phyloP scores from a whole-genome alignment of 2,797 vertebrate genomes.

The Semotilus atromaculatus region DNA sequence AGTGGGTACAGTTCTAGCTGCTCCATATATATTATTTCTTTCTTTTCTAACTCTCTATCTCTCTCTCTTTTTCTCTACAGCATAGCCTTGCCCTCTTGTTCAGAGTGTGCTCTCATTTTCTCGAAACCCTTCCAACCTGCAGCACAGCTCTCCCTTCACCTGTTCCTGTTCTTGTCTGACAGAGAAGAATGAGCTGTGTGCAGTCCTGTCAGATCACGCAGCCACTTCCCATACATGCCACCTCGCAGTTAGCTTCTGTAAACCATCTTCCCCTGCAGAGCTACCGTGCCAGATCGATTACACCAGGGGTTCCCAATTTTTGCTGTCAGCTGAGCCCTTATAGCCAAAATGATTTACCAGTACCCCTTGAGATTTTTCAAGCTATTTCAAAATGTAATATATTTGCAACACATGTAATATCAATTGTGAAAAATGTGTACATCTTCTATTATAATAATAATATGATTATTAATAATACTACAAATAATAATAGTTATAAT shows the following conservation, averaged over 20 bases:
- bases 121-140: conserved; percentile 8
- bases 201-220: conserved; percentile 63
- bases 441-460: neutral
- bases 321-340: neutral
- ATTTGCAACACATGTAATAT: neutral
- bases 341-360: neutral
- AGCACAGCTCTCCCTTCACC: conserved; percentile 21
- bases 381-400: neutral
- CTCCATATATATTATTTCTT: neutral
- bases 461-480: no score
- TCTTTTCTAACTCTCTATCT: neutral
- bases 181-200: conserved; percentile 31
- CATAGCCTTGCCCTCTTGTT: conserved; percentile 10
- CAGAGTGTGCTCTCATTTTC: conserved; percentile 4
- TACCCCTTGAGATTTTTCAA: neutral
- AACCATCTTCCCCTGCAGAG: conserved; percentile 10
- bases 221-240: conserved; percentile 39
- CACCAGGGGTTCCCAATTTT: neutral
- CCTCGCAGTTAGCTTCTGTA: conserved; percentile 2
- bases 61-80: neutral
- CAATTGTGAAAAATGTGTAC: neutral
- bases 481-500: neutral
- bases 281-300: neutral
- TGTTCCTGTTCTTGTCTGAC: conserved; percentile 31
- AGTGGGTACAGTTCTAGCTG: neutral